Evolutionary conservation across 2,797 vertebrate genomes (phyloP).

Genomic region (Anabacerthia variegaticeps): DNA sequence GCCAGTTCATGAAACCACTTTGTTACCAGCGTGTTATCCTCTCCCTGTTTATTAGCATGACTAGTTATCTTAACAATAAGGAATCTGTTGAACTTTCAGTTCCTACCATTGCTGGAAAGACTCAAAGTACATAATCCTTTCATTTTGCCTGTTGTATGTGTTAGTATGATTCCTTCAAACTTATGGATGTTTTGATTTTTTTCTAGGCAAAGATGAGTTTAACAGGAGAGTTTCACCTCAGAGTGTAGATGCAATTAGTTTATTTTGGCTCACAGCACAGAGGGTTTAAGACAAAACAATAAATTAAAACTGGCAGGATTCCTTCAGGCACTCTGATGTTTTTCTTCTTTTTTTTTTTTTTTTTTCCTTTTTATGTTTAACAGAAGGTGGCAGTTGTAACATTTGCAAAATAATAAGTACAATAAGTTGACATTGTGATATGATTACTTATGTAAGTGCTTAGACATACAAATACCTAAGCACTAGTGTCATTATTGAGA

Average conservation of each 20-base stretch:
- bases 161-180: not conserved
- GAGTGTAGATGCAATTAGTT: slow-evolving; percentile 49
- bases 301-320: slow-evolving; percentile 51
- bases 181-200: not conserved
- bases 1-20: not conserved
- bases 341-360: not conserved
- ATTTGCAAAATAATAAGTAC: slow-evolving; percentile 68
- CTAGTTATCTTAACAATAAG: not conserved
- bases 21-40: not conserved
- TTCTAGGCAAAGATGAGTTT: not conserved
- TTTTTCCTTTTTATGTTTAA: slow-evolving; percentile 55
- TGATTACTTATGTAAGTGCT: slow-evolving; percentile 67
- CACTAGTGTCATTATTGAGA: slow-evolving; percentile 61
- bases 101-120: not conserved
- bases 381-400: slow-evolving; percentile 64
- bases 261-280: slow-evolving; percentile 60
- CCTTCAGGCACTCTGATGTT: slow-evolving; percentile 40
- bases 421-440: slow-evolving; percentile 57
- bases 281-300: slow-evolving; percentile 50
- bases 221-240: slow-evolving; percentile 30
- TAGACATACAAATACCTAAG: slow-evolving; percentile 64
- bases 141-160: not conserved
- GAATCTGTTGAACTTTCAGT: not conserved
- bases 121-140: not conserved
- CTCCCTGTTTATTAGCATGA: not conserved